Evolutionary conservation across 2,113 vertebrate genomes (phyloP).

Genomic region (Casuarius casuarius): DNA sequence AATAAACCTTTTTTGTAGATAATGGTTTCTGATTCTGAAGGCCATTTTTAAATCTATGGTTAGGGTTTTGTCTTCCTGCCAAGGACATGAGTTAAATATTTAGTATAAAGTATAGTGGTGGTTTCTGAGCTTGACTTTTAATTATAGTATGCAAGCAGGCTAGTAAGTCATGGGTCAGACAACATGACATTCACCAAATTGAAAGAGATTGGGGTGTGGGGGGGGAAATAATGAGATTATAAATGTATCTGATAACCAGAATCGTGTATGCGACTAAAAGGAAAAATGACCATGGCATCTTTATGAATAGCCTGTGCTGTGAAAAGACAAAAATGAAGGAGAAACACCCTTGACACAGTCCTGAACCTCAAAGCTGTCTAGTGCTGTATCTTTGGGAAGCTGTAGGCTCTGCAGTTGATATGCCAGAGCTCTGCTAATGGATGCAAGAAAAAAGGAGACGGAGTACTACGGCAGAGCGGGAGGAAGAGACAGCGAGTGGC

Average conservation of each 20-base stretch:
- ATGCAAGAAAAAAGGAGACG: neutral
- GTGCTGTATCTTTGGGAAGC: neutral
- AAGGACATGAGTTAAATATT: conserved; percentile 72
- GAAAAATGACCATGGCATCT: neutral
- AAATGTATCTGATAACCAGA: conserved; percentile 41
- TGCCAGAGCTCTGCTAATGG: neutral
- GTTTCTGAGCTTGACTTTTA: conserved; percentile 63
- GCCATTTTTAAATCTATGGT: conserved; percentile 43
- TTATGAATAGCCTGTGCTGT: neutral
- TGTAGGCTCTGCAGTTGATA: neutral
- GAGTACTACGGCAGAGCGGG: neutral
- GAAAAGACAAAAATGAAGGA: neutral
- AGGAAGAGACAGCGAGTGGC: neutral
- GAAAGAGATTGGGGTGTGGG: neutral
- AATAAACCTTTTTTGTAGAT: conserved; percentile 71
- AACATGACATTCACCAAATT: conserved; percentile 50
- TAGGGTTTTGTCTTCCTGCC: conserved; percentile 54
- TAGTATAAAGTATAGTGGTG: conserved; percentile 39
- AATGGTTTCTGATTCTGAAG: conserved; percentile 72
- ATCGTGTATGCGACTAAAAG: neutral
- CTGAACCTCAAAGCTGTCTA: neutral
- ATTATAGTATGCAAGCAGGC: conserved; percentile 48
- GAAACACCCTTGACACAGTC: neutral
- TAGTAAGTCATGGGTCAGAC: conserved; percentile 55
- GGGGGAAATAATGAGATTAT: conserved; percentile 21